Evolutionary conservation across 1,140 invertebrate genomes (phyloP).

Genomic region (Caenorhabditis tropicalis): DNA sequence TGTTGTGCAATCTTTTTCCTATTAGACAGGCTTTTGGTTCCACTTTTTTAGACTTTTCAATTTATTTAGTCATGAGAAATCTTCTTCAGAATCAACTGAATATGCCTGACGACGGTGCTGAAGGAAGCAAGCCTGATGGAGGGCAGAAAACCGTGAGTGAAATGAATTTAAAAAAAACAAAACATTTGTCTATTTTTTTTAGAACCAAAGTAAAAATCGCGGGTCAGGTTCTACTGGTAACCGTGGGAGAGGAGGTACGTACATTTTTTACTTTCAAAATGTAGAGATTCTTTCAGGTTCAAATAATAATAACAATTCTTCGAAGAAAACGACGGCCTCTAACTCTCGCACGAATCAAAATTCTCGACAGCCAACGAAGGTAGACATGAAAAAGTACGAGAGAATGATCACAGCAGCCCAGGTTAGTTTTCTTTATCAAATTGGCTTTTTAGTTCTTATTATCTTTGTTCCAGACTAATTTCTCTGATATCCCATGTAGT

Average conservation of each 20-base stretch:
- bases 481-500: slow-evolving; percentile 47
- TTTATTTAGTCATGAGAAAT: background rate
- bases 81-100: background rate
- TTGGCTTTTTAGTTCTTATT: background rate
- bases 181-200: too few relatives aligned
- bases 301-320: background rate
- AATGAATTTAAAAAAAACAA: background rate
- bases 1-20: slow-evolving; percentile 17
- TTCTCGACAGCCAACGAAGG: slow-evolving; percentile 7
- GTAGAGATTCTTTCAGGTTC: background rate
- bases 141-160: background rate
- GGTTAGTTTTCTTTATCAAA: background rate
- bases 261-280: background rate
- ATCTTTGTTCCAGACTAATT: slow-evolving; percentile 39
- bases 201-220: background rate
- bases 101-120: background rate
- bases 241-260: background rate
- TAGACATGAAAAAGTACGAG: slow-evolving; percentile 56
- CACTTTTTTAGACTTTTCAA: background rate
- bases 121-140: background rate
- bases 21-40: background rate
- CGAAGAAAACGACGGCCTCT: background rate
- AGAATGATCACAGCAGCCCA: slow-evolving; percentile 46
- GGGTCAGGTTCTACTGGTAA: background rate
- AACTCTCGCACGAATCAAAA: background rate